Base-by-base conservation (phyloP, 2,113 vertebrate genomes). In the Xyrauchen texanus region DNA sequence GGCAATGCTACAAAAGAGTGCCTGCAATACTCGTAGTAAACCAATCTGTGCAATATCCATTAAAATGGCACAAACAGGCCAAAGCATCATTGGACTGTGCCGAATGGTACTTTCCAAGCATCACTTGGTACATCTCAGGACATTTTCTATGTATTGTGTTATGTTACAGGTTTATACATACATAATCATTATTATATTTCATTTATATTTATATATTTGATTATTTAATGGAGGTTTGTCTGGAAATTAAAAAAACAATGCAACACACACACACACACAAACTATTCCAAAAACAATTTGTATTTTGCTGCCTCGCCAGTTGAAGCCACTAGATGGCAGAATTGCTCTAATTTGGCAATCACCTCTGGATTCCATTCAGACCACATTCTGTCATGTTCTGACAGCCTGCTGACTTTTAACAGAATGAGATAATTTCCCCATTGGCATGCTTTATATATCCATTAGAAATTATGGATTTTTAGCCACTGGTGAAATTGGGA, bases 321-420 rank as follows among this genome's bases (percentile, higher is more conserved):
- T 85, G 7, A 0, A 45, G 47, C 90, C 93, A 91, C 91, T 88
- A 93, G 92, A 90, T 93, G 92, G 90, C 91, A 91, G 85, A 86
- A 86, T 92, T 92, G 91, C 88, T 85, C 73, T 90, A 21, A 55
- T n/a, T n/a, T n/a, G n/a, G n/a, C n/a, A n/a, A n/a, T 11, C 45
- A n/a, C 9, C 8, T 4, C 69, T 66, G 77, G 64, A 21, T 61
- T 53, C 62, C 52, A 82, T 62, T 66, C 65, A 70, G 62, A 58
- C n/a, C 47, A 47, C 63, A 61, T 75, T 80, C 70, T 52, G 63
- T 72, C 79, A 80, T 74, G 52, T 75, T 75, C 64, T 68, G 70
- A 60, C 79, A 75, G 71, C 63, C 65, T 74, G 52, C 70, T 67
- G 78, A 80, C 70, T 70, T 80, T 70, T 63, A 80, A 42, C 62